Conservation (phyloP, 2,113 vertebrate genomes). For the Salvelinus alpinus region DNA sequence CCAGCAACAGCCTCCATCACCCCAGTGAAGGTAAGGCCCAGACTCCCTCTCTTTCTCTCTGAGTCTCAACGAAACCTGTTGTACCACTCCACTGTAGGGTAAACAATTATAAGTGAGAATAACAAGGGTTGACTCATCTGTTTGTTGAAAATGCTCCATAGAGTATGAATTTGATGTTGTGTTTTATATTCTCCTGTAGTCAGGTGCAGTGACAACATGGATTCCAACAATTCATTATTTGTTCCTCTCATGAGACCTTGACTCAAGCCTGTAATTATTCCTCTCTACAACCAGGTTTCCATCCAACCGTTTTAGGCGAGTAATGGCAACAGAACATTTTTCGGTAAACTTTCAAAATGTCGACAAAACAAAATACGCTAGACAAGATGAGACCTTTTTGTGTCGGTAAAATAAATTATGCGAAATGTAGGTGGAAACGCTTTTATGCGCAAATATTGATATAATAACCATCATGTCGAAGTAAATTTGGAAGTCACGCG, state of each 20-base stretch:
- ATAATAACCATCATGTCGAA: too few relatives aligned
- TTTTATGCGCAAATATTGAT: too few relatives aligned
- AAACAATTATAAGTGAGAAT: constrained; percentile 3
- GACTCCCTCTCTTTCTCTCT: neutral
- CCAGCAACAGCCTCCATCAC: constrained; percentile 29
- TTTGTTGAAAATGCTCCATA: neutral
- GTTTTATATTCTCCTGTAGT: neutral
- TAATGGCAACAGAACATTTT: too few relatives aligned
- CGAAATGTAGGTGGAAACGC: too few relatives aligned
- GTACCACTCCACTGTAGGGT: constrained; percentile 40
- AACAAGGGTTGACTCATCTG: neutral
- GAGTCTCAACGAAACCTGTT: neutral
- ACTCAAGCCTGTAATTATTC: constrained; percentile 35
- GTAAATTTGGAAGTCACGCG: too few relatives aligned
- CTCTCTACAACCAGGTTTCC: constrained; percentile 22
- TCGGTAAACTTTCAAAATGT: too few relatives aligned
- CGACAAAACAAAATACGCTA: too few relatives aligned
- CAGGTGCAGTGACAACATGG: constrained; percentile 8
- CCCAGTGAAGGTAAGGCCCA: constrained; percentile 28
- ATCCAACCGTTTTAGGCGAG: too few relatives aligned
- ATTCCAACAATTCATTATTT: constrained; percentile 56
- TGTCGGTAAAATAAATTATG: too few relatives aligned
- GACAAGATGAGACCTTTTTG: too few relatives aligned
- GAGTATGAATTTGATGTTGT: neutral
- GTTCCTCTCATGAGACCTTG: constrained; percentile 45